Conservation (phyloP, 1,140 invertebrate genomes). For the Leucophenga varia region DNA sequence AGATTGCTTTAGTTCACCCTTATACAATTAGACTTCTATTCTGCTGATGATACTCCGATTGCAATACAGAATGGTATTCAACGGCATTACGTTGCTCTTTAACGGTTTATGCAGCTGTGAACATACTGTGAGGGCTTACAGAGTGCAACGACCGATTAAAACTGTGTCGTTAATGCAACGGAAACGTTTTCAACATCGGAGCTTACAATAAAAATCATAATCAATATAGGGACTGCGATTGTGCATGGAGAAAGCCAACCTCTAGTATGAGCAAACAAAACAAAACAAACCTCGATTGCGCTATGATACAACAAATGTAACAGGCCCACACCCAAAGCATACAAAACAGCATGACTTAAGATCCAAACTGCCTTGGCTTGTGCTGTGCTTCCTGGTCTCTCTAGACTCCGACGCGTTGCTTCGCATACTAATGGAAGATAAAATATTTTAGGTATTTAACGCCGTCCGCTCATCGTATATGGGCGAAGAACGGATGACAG, state of each 20-base stretch:
- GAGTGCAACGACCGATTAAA: slow-evolving; percentile 34
- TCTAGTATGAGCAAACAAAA: slow-evolving; percentile 15
- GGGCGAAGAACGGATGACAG: slow-evolving; percentile 9
- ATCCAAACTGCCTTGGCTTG: slow-evolving; percentile 28
- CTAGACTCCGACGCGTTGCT: slow-evolving; percentile 18
- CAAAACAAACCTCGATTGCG: slow-evolving; percentile 29
- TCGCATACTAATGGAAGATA: slow-evolving; percentile 38
- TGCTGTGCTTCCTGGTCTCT: slow-evolving; percentile 36
- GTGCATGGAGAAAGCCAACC: slow-evolving; percentile 15
- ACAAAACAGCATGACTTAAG: slow-evolving; percentile 25
- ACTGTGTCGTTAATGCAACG: too few species aligned
- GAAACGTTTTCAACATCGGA: too few species aligned
- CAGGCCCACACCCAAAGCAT: slow-evolving; percentile 24
- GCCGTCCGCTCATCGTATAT: slow-evolving; percentile 20
- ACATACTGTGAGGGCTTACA: slow-evolving; percentile 1
- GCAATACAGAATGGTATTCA: slow-evolving; percentile 10
- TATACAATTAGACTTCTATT: background rate
- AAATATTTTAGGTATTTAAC: slow-evolving; percentile 44
- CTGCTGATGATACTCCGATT: background rate
- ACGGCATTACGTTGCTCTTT: slow-evolving; percentile 3
- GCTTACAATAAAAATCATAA: too few species aligned
- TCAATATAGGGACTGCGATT: slow-evolving; percentile 2
- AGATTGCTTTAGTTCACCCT: slow-evolving; percentile 18
- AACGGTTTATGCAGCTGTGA: slow-evolving; percentile 21
- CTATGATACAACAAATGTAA: slow-evolving; percentile 35